Conservation (phyloP, 2,888 invertebrate species). For the Criorhina ranunculi region DNA sequence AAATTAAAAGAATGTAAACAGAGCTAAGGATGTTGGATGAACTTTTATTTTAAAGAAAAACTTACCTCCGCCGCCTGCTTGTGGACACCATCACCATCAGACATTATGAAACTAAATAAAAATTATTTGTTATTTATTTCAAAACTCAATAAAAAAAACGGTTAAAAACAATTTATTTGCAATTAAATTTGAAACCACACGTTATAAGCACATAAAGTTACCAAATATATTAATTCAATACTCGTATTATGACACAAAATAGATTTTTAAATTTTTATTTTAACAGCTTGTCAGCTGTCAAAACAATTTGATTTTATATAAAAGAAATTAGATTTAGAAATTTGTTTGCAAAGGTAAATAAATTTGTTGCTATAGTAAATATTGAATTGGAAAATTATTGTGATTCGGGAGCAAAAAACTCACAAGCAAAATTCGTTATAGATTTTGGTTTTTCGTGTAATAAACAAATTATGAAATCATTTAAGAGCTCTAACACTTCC, state of each 20-base stretch:
- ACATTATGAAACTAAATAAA: neutral
- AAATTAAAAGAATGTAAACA: too few relatives aligned
- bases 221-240: too few relatives aligned
- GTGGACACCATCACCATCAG: neutral
- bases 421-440: conserved; percentile 80
- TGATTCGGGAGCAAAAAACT: conserved; percentile 32
- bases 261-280: neutral
- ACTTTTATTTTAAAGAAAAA: too few relatives aligned
- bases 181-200: neutral
- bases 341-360: conserved; percentile 31
- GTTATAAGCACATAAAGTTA: neutral
- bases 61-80: conserved; percentile 3
- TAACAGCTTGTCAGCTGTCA: neutral
- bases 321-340: neutral
- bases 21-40: too few relatives aligned
- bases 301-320: neutral
- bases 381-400: neutral
- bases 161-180: neutral
- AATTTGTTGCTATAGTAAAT: conserved; percentile 36
- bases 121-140: neutral
- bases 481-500: conserved; percentile 80
- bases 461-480: conserved; percentile 81
- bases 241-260: neutral
- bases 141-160: neutral
- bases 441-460: conserved; percentile 81